Base-by-base conservation (phyloP, 1,140 invertebrate species). In the Lerema accius region DNA sequence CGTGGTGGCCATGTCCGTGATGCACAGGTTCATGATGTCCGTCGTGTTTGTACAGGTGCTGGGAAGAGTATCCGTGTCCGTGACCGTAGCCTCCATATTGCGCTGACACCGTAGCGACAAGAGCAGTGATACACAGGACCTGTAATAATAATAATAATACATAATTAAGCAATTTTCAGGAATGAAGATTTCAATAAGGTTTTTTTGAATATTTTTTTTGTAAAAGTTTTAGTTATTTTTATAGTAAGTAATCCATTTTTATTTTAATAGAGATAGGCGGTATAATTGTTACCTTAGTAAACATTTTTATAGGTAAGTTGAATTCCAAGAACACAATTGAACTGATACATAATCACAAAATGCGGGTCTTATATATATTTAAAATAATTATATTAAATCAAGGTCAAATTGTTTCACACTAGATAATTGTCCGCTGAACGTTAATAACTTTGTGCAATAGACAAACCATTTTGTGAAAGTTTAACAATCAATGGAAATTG, bases 41-140 rank as follows among this genome's bases (percentile, higher is more conserved):
- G 53, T 84, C 81, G 59, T 81, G 73, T 4, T 73, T 72, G 28
- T 69, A 61, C 63, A 84, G 73, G 67, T 73, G 72, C 32, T 78
- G 75, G 11, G 79, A 81, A 1, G 81, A 84, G 60, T 62, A 76
- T 0, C 65, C 78, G 39, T 69, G 68, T 0, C 65, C 63, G 26
- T 77, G 65, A 6, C 65, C 63, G 46, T 70, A 63, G 14, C 62
- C 68, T 59, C 69, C 75, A 26, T 69, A 70, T n/a, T 80, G 63
- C 5, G 19, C 19, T 5, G 19, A 23, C 19, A 23, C 19, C 2
- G 5, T 5, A 5, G 19, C 19, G 5, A 23, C 2, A 5, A 23
- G 2, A 5, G 19, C 19, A 23, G 19, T 5, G 19, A 23, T 23
- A 23, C 19, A 23, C 19, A 23, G 19, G 2, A 23, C 19, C 19